Evolutionary conservation across 2,888 invertebrate species (phyloP).

Genomic region (Drosophila neoperkinsi): DNA sequence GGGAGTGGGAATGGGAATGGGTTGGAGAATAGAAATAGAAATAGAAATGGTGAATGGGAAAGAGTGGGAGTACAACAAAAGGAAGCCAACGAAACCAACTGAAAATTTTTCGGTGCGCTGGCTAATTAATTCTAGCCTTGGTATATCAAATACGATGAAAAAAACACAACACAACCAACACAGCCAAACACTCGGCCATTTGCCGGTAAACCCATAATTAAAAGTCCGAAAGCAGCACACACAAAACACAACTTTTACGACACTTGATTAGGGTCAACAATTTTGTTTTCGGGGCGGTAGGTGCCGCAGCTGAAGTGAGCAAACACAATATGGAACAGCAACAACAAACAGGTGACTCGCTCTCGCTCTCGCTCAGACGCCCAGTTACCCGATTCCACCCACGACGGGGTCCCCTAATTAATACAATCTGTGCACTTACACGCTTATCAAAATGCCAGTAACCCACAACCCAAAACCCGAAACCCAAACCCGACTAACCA

Average conservation of each 20-base stretch:
- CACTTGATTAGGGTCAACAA: slow-evolving; percentile 75
- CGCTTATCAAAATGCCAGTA: slow-evolving; percentile 69
- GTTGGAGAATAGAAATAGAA: slow-evolving; percentile 10
- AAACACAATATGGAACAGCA: slow-evolving; percentile 42
- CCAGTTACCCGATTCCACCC: neutral
- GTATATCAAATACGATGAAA: slow-evolving; percentile 10
- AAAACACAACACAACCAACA: slow-evolving; percentile 1
- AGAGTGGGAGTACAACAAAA: slow-evolving; percentile 9
- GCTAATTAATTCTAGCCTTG: slow-evolving; percentile 70
- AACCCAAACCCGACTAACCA: slow-evolving; percentile 24
- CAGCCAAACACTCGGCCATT: slow-evolving; percentile 15
- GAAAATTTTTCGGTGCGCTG: slow-evolving; percentile 17
- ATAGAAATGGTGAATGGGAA: slow-evolving; percentile 1
- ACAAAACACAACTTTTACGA: slow-evolving; percentile 64
- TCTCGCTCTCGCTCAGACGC: slow-evolving; percentile 25
- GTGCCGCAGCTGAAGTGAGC: slow-evolving; percentile 23
- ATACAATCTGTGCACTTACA: slow-evolving; percentile 82
- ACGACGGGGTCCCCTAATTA: slow-evolving; percentile 59
- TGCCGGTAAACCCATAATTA: slow-evolving; percentile 59
- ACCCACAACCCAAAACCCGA: slow-evolving; percentile 16
- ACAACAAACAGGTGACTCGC: slow-evolving; percentile 28
- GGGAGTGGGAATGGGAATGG: slow-evolving; percentile 12
- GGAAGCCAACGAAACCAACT: slow-evolving; percentile 2
- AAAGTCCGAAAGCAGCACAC: slow-evolving; percentile 55
- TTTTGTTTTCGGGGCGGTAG: slow-evolving; percentile 12